These are phyloP conservation scores for Corythornis cristatus DNA, from an alignment of 2,113 vertebrate genomes.

Conservation along the genomic window DNA sequence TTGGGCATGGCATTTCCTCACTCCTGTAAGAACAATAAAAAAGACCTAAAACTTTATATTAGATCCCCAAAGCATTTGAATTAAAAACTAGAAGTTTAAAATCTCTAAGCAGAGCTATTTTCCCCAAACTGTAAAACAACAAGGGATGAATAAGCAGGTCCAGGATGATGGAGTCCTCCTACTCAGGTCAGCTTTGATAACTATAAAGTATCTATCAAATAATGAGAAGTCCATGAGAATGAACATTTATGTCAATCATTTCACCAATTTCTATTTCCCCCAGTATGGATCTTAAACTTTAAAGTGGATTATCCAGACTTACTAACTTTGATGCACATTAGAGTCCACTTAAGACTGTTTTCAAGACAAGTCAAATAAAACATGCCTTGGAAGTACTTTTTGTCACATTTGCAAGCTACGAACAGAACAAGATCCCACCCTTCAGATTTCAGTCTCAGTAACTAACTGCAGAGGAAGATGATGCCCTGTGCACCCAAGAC, in stretches of 20 bases:
- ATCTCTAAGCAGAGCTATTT: neutral
- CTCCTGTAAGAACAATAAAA: neutral
- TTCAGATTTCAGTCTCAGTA: neutral
- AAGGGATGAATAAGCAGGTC: neutral
- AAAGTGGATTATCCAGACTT: neutral
- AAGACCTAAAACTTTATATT: neutral
- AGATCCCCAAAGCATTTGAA: neutral
- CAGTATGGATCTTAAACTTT: fast-evolving
- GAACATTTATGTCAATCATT: neutral
- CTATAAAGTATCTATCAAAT: neutral
- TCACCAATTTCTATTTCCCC: neutral
- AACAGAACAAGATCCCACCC: neutral
- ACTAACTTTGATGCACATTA: neutral
- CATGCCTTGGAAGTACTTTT: neutral
- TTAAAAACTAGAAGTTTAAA: neutral
- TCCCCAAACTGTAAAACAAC: neutral
- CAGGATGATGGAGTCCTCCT: neutral
- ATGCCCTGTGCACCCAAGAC: neutral
- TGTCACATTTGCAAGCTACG: neutral
- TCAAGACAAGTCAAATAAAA: neutral
- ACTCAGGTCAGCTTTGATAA: neutral
- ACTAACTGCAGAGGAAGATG: neutral
- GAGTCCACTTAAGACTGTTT: neutral
- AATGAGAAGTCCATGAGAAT: neutral
- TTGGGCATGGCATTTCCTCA: neutral